Evolutionary conservation across 2,888 invertebrate genomes (phyloP), one percentile per base, ranked within the genome.

Genomic region (Odontomyia ornata): DNA sequence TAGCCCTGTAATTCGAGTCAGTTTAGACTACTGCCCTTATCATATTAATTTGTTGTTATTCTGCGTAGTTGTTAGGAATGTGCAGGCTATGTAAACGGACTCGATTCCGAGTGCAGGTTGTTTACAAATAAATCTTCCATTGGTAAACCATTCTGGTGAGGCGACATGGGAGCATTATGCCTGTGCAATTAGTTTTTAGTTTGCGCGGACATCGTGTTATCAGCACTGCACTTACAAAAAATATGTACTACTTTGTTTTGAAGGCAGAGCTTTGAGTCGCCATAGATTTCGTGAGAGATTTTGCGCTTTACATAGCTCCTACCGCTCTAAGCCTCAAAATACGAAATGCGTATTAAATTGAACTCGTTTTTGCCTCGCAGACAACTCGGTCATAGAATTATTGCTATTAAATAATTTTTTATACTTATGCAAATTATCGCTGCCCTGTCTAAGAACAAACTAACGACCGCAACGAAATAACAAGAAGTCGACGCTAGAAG

Each of bases 341-440:
- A 43, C 43, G 21, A 67, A 67, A 43, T 67, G 67, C 67, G 67
- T 67, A 67, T 18, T 67, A 43, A 67, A 67, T 4, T 60, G 57
- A 60, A 60, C 57, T 60, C 25, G 57, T 60, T 60, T 9, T 25
- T 23, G 3, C 21, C 13, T 60, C 57, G 57, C 25, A 4, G n/a
- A 23, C 57, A 18, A 13, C 18, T 36, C 43, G 21, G 21, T 15
- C 36, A 67, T 15, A 67, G 21, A 43, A 67, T 43, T 30, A 64
- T 64, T 64, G 4, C 21, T 18, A 43, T n/a, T 28, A n/a, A 7
- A n/a, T n/a, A n/a, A n/a, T n/a, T 60, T 25, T n/a, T 64, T 28
- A 25, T 64, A 28, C 64, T n/a, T 60, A 64, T 28, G 64, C 25
- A 64, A 64, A 64, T 64, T 2, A 23, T 60, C 9, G 52, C 18